Evolutionary conservation across 2,888 invertebrate genomes (phyloP), one percentile per base, ranked within the genome.

Genomic region (Cotesia congregata): DNA sequence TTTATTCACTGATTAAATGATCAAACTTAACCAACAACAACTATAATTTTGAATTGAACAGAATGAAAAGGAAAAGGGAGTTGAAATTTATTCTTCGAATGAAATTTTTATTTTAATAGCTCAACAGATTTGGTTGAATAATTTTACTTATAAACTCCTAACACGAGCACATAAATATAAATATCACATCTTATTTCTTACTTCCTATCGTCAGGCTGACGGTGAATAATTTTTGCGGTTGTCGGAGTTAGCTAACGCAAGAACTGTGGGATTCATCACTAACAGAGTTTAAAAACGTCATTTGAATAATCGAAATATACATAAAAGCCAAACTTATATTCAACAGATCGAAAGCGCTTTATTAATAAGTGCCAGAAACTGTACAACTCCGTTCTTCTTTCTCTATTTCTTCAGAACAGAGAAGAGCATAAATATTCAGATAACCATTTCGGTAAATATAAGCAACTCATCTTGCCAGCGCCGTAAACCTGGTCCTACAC

Each of bases 351-450:
- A 81, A 77, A 81, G 81, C 80, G 82, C 80, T 79, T 76, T 79
- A 86, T 85, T 85, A 85, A 86, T 85, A 84, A 83, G 82, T 79
- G 80, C 82, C 82, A 79, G 79, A 84, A 85, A 84, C 85, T 85
- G 84, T 85, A 83, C 85, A 85, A 77, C 81, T 81, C 82, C 80
- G 82, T 83, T 81, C 83, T 83, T 84, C 78, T 64, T 9, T 75
- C 38, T 40, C 62, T 39, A 17, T 64, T 65, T 71, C 20, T 15
- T n/a, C 6, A 41, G 50, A 30, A 38, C 50, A 61, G 61, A 61
- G 61, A 61, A 68, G 17, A 68, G 17, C 40, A 15, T 61, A 61
- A 59, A 60, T 39, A 71, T 71, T 61, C 40, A n/a, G 20, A 67
- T 73, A 73, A 67, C 64, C 30, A 64, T 65, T 67, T 38, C 38